Percentiles rank a stretch among this genome's conserved stretches.
Conservation (phyloP, 1,140 invertebrate genomes). For the Musca domestica region DNA sequence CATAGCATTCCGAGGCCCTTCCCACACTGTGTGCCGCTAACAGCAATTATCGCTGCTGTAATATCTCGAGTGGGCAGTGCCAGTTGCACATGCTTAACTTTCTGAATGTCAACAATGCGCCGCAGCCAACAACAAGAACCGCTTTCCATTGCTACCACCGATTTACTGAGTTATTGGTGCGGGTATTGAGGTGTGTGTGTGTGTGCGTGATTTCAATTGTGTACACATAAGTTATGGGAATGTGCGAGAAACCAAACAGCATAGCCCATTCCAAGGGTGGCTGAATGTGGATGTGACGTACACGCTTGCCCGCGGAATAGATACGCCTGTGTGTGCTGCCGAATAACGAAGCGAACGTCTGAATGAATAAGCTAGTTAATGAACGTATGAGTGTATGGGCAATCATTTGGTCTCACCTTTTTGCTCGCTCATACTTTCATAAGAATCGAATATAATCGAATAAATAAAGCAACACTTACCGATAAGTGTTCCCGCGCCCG, state of each 20-base stretch:
- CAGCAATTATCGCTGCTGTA: slow-evolving; percentile 4
- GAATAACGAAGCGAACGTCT: too few relatives aligned
- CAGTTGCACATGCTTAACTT: slow-evolving; percentile 37
- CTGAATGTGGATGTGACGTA: too few relatives aligned
- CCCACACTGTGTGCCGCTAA: slow-evolving; percentile 19
- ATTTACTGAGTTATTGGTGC: neutral
- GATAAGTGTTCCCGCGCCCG: too few relatives aligned
- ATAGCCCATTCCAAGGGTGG: too few relatives aligned
- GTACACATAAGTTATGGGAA: neutral
- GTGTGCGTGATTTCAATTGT: neutral
- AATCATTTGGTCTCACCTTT: slow-evolving; percentile 12
- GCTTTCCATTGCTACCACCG: neutral
- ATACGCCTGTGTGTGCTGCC: too few relatives aligned
- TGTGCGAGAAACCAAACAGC: too few relatives aligned
- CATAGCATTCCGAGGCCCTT: slow-evolving; percentile 28
- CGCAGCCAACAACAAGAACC: neutral
- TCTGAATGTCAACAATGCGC: slow-evolving; percentile 30
- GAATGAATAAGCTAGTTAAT: neutral
- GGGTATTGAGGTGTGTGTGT: neutral
- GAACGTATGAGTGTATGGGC: neutral
- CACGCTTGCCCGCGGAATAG: too few relatives aligned
- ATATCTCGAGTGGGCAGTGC: slow-evolving; percentile 33
- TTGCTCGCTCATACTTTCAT: slow-evolving; percentile 19
- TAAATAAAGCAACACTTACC: slow-evolving; percentile 6
- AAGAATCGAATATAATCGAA: slow-evolving; percentile 6